Evolutionary conservation across 2,797 vertebrate genomes (phyloP).

Genomic region (Muscicapa striata): DNA sequence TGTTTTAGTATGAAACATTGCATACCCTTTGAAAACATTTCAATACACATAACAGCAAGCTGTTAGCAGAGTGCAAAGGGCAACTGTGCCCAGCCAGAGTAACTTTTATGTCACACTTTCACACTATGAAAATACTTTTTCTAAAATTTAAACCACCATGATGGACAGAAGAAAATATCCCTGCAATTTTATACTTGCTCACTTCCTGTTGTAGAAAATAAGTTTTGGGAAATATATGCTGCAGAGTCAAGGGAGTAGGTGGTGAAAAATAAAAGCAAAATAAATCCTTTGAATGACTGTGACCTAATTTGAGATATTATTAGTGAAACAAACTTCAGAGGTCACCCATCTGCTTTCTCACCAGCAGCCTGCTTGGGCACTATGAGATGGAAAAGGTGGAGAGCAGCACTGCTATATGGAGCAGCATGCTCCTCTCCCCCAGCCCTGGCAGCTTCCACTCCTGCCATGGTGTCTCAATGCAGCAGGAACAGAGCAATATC

Average conservation of each 20-base stretch:
- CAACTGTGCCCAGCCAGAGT: background rate
- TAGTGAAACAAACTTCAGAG: background rate
- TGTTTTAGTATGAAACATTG: background rate
- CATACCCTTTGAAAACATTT: background rate
- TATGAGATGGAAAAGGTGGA: background rate
- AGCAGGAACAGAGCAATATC: background rate
- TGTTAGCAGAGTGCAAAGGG: background rate
- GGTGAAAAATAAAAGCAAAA: background rate
- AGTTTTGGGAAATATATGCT: background rate
- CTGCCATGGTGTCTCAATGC: background rate
- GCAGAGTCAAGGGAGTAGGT: background rate
- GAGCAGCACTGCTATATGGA: background rate
- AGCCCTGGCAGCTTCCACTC: background rate
- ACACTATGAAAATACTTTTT: background rate
- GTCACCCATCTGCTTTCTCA: background rate
- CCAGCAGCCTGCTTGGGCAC: background rate
- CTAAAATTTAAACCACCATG: background rate
- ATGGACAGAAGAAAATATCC: background rate
- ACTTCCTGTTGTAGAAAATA: background rate
- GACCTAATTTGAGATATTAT: background rate
- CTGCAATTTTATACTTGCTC: background rate
- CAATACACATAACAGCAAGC: background rate
- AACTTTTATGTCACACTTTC: background rate
- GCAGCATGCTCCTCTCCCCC: accelerated
- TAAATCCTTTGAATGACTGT: background rate